Percentiles rank a stretch among this genome's conserved stretches.
Evolutionary conservation across 1,140 invertebrate genomes (phyloP).

Genomic region (Leguminivora glycinivorella): DNA sequence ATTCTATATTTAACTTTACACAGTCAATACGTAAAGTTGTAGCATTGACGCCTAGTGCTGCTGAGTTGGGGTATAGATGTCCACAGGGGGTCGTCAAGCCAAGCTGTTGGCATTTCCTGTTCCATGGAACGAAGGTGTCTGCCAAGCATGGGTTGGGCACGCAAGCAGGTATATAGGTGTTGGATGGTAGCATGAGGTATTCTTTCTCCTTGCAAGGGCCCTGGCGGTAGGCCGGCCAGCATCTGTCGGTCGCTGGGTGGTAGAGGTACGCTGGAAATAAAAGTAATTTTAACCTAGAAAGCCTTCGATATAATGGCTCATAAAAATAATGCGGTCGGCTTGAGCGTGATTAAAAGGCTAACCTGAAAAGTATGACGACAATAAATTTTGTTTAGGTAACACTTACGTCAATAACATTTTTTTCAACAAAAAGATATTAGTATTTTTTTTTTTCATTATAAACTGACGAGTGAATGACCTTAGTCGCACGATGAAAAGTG

Average conservation of each 20-base stretch:
- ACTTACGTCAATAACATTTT: too few relatives aligned
- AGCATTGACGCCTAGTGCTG: slow-evolving; percentile 75
- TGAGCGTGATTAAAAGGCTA: background rate
- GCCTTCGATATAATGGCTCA: background rate
- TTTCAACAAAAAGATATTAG: too few relatives aligned
- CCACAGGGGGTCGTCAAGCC: slow-evolving; percentile 68
- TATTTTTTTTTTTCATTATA: too few relatives aligned
- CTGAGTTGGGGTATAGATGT: slow-evolving; percentile 43
- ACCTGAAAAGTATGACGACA: too few relatives aligned
- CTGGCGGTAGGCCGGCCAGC: slow-evolving; percentile 81
- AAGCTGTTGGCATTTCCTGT: slow-evolving; percentile 76
- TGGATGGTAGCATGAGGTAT: slow-evolving; percentile 79
- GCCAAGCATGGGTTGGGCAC: slow-evolving; percentile 79
- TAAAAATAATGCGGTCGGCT: background rate
- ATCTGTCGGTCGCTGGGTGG: slow-evolving; percentile 80
- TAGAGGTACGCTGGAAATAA: slow-evolving; percentile 80
- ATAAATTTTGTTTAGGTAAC: too few relatives aligned
- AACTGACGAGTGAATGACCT: too few relatives aligned
- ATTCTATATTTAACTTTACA: slow-evolving; percentile 53
- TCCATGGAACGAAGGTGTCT: slow-evolving; percentile 75
- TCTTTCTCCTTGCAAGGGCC: slow-evolving; percentile 81
- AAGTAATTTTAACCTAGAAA: background rate
- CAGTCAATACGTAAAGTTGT: slow-evolving; percentile 73
- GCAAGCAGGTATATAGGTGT: slow-evolving; percentile 80
- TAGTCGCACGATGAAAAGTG: too few relatives aligned